Evolutionary conservation across 2,888 invertebrate species (phyloP).

Genomic region (Esperia sulphurella): DNA sequence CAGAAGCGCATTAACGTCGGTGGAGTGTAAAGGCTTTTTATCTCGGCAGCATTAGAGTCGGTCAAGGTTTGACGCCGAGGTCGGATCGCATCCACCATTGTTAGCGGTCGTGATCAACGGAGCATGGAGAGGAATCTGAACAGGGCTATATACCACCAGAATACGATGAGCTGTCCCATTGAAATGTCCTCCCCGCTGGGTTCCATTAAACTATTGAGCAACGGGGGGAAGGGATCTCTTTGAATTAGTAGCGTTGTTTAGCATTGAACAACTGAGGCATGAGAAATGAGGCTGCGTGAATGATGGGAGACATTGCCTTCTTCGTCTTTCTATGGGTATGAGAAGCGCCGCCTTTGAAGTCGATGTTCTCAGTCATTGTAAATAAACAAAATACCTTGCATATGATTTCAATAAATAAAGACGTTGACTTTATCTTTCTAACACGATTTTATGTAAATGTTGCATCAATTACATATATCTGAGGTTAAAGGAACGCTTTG

Average conservation of each 20-base stretch:
- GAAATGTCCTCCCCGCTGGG: neutral
- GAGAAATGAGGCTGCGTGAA: conserved; percentile 13
- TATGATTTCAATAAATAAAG: neutral
- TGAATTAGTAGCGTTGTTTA: neutral
- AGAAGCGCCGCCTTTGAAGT: neutral
- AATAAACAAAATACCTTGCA: neutral
- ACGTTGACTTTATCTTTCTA: neutral
- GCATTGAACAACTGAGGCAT: too few relatives aligned
- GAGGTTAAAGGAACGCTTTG: conserved; percentile 2
- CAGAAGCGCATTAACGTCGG: conserved; percentile 7
- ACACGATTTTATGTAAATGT: conserved; percentile 3
- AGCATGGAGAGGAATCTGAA: conserved; percentile 40
- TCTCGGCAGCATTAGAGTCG: conserved; percentile 25
- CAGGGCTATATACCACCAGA: conserved; percentile 18
- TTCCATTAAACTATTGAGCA: too few relatives aligned
- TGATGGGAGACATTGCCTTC: conserved; percentile 13
- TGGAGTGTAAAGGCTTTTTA: conserved; percentile 15
- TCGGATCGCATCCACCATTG: conserved; percentile 40
- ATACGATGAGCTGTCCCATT: neutral
- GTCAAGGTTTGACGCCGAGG: conserved; percentile 48
- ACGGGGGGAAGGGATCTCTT: neutral
- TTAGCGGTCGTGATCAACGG: conserved; percentile 36
- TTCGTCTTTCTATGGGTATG: neutral
- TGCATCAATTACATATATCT: neutral
- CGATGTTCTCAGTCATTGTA: neutral